Evolutionary conservation across 2,113 vertebrate species (phyloP).

Genomic region (Solea solea): DNA sequence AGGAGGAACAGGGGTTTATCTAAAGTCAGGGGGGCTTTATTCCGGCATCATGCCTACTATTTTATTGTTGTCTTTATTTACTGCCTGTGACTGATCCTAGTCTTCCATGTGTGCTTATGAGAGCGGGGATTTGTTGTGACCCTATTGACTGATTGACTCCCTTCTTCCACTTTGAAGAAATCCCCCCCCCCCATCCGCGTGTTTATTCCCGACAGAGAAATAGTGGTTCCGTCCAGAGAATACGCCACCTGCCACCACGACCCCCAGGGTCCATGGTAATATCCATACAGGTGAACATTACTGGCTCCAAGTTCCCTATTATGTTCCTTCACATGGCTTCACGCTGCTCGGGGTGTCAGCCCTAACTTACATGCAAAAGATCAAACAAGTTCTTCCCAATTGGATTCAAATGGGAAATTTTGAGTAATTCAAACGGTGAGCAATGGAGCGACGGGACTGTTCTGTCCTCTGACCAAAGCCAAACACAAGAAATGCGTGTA

Average conservation of each 20-base stretch:
- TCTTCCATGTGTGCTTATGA: constrained; percentile 60
- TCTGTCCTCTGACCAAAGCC: constrained; percentile 73
- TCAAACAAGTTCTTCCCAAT: constrained; percentile 81
- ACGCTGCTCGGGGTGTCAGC: constrained; percentile 72
- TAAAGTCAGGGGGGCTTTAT: constrained; percentile 75
- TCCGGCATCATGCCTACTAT: constrained; percentile 68
- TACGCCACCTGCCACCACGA: constrained; percentile 73
- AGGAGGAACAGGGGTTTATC: constrained; percentile 74
- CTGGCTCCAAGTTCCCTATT: constrained; percentile 76
- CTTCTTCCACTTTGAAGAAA: constrained; percentile 67
- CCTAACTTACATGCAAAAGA: constrained; percentile 79
- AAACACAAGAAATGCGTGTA: constrained; percentile 63
- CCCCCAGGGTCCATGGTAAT: constrained; percentile 79
- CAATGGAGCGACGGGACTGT: constrained; percentile 68
- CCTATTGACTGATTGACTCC: constrained; percentile 72
- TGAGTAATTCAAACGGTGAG: constrained; percentile 77
- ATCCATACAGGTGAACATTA: constrained; percentile 82
- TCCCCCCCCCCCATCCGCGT: constrained; percentile 33
- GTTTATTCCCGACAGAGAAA: constrained; percentile 69
- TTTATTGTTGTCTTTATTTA: constrained; percentile 78
- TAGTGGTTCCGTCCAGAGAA: constrained; percentile 70
- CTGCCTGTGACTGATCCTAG: constrained; percentile 70
- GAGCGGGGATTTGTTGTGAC: constrained; percentile 70
- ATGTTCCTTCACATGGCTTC: constrained; percentile 71
- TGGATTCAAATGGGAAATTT: constrained; percentile 82